These are phyloP conservation scores for Cephus sareptanus DNA, from an alignment of 2,888 invertebrate genomes.

Conservation along the genomic window DNA sequence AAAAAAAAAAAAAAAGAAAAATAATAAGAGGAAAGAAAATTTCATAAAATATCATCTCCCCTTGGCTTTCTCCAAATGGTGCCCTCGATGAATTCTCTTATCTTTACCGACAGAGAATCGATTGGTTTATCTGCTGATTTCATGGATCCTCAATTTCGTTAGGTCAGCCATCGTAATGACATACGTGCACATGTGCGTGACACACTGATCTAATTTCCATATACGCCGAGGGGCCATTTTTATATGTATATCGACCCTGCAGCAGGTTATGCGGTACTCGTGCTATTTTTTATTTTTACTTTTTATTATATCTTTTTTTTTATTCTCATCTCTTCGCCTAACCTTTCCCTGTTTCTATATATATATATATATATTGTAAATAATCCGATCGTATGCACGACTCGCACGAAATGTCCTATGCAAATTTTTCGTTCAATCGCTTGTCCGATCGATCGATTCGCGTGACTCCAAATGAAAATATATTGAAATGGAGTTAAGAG, in stretches of 20 bases:
- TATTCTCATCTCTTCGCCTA: not conserved
- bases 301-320: not conserved
- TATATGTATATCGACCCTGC: not conserved
- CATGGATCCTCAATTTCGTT: not conserved
- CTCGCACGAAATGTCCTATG: not conserved
- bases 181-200: slow-evolving; percentile 13
- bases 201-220: slow-evolving; percentile 20
- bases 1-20: not conserved
- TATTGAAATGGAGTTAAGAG: not conserved
- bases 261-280: not conserved
- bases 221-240: not conserved
- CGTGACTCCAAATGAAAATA: not conserved
- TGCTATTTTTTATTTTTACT: not conserved
- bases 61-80: not conserved
- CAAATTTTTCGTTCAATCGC: slow-evolving; percentile 11
- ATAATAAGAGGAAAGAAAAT: not conserved
- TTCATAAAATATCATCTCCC: not conserved
- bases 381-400: not conserved
- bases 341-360: not conserved
- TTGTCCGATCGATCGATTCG: slow-evolving; percentile 4
- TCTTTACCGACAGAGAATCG: not conserved
- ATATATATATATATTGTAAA: not conserved
- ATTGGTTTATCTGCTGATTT: not conserved
- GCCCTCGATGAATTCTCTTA: not conserved
- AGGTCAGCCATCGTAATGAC: slow-evolving; percentile 1